Evolutionary conservation across 2,888 invertebrate genomes (phyloP).

Genomic region (Chrysolina haemoptera): DNA sequence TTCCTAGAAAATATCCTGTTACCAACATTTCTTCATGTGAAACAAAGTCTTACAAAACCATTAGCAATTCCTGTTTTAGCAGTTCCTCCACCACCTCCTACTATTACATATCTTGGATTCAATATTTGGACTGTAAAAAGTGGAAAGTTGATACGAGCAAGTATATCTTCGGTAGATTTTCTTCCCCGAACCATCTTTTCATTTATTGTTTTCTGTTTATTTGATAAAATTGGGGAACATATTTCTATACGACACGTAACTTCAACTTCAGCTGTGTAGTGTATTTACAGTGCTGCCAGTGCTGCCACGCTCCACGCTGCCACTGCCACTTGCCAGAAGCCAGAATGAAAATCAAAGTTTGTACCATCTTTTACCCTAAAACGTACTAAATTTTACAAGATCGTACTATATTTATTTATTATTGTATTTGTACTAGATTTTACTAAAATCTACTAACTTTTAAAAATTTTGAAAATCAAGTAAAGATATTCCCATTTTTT

Average conservation of each 20-base stretch:
- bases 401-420: too few relatives aligned
- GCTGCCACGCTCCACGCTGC: too few relatives aligned
- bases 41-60: slow-evolving; percentile 85
- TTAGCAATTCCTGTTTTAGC: slow-evolving; percentile 98
- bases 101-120: slow-evolving; percentile 92
- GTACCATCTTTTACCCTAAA: too few relatives aligned
- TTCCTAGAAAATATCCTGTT: slow-evolving; percentile 76
- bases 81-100: slow-evolving; percentile 97
- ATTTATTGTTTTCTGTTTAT: slow-evolving; percentile 1
- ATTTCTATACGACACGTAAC: slow-evolving; percentile 14
- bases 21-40: neutral
- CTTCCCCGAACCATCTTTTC: slow-evolving; percentile 74
- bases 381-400: too few relatives aligned
- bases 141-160: slow-evolving; percentile 94
- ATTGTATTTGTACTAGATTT: too few relatives aligned
- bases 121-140: slow-evolving; percentile 92
- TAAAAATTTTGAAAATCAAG: too few relatives aligned
- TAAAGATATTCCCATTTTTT: too few relatives aligned
- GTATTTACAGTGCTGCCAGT: too few relatives aligned
- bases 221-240: slow-evolving; percentile 2
- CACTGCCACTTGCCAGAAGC: too few relatives aligned
- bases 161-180: slow-evolving; percentile 78
- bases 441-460: too few relatives aligned
- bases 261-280: neutral
- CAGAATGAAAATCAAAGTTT: too few relatives aligned